Conservation (phyloP, 2,113 vertebrate genomes). For the Indri indri region DNA sequence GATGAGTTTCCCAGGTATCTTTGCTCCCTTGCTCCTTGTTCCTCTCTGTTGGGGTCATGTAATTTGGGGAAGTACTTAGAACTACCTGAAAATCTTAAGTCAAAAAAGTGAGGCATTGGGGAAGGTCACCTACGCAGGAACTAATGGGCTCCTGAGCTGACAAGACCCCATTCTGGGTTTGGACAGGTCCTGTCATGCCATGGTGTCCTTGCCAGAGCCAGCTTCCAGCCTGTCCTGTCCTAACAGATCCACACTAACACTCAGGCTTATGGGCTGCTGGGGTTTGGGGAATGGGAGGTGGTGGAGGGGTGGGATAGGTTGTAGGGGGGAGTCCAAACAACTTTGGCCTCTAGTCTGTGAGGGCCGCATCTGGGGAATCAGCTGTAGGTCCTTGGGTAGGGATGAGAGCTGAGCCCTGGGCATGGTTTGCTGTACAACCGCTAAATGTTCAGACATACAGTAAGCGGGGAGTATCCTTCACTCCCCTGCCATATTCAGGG, state of each 20-base stretch:
- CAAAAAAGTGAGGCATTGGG: background rate
- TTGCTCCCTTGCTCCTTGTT: background rate
- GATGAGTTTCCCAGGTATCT: background rate
- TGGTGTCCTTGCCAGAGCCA: background rate
- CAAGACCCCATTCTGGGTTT: too few relatives aligned
- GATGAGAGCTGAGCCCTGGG: background rate
- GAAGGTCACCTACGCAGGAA: too few relatives aligned
- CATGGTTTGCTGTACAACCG: background rate
- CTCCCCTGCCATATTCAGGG: background rate
- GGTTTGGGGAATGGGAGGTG: too few relatives aligned
- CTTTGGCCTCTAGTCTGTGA: background rate
- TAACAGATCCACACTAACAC: background rate
- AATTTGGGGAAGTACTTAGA: background rate
- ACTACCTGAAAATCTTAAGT: background rate
- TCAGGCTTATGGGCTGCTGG: background rate
- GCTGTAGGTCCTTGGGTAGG: too few relatives aligned
- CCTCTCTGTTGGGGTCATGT: background rate
- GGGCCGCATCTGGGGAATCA: background rate
- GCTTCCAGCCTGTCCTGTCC: background rate
- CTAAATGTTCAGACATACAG: background rate
- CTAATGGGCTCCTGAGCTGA: background rate
- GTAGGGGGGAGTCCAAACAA: fast-evolving
- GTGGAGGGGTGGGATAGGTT: background rate
- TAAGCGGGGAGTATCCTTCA: too few relatives aligned
- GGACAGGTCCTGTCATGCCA: background rate